A percentile compares a stretch with the other conserved stretches of the same genome.
phyloP scores from a whole-genome alignment of 2,888 invertebrate species.

The Tetropium fuscum region DNA sequence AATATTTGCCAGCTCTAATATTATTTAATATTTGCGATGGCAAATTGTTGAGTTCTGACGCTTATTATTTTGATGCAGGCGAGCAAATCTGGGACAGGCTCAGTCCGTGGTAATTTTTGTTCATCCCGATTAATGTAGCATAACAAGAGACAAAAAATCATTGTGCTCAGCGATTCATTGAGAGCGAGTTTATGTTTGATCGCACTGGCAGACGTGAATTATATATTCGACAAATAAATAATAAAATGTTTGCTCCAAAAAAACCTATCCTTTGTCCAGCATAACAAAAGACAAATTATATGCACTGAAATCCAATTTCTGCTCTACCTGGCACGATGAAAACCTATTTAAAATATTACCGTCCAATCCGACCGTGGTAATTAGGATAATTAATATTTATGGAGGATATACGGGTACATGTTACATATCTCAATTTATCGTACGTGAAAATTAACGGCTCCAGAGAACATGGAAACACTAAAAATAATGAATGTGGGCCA shows the following conservation, averaged over 20 bases:
- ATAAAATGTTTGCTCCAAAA: constrained; percentile 1
- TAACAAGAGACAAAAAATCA: too few relatives aligned
- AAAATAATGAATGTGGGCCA: constrained; percentile 16
- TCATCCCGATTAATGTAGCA: too few relatives aligned
- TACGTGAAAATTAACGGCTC: constrained; percentile 22
- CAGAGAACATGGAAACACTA: constrained; percentile 6
- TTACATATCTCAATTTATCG: constrained; percentile 16
- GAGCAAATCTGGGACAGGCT: too few relatives aligned
- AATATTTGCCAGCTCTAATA: too few relatives aligned
- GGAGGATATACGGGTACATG: constrained; percentile 23
- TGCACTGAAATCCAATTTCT: constrained; percentile 22
- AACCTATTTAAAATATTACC: constrained; percentile 14
- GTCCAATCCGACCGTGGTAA: not conserved
- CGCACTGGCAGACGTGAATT: too few relatives aligned
- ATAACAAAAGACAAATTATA: constrained; percentile 24
- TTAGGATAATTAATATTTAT: constrained; percentile 27
- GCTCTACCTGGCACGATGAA: constrained; percentile 25
- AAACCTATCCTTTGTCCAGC: constrained; percentile 10
- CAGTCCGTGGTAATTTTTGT: too few relatives aligned
- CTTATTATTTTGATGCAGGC: too few relatives aligned
- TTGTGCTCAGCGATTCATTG: too few relatives aligned
- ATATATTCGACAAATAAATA: not conserved
- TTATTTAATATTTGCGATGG: too few relatives aligned
- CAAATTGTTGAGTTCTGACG: too few relatives aligned
- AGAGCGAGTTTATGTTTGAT: too few relatives aligned